Percentiles rank a stretch among this genome's conserved stretches.
These are phyloP conservation scores for Macrochelys suwanniensis DNA, from an alignment of 2,797 vertebrate genomes.

Conservation along the genomic window DNA sequence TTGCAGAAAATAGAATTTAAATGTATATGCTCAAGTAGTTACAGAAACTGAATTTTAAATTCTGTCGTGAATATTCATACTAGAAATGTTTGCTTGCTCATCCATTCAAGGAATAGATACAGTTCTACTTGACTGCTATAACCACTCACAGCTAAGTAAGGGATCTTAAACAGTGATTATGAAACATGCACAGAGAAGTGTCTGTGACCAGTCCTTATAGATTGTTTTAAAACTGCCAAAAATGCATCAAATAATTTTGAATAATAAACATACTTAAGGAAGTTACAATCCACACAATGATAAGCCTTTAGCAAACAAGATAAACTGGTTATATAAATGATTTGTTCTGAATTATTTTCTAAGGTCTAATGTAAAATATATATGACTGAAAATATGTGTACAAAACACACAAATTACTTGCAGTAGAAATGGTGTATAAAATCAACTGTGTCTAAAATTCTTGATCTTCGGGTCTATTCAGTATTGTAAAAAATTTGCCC, in stretches of 20 bases:
- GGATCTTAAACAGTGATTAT: not conserved
- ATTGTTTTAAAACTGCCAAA: not conserved
- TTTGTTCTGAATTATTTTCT: not conserved
- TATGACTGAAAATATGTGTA: not conserved
- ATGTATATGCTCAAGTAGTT: not conserved
- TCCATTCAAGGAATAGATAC: not conserved
- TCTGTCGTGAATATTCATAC: not conserved
- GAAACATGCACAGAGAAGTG: not conserved
- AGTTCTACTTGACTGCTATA: not conserved
- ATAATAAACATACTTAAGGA: not conserved
- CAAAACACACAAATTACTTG: not conserved
- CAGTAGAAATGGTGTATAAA: not conserved
- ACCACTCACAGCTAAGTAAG: not conserved
- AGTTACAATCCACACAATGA: rapidly evolving
- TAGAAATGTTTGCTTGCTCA: not conserved
- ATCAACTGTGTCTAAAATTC: not conserved
- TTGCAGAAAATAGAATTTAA: not conserved
- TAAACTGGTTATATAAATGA: rapidly evolving
- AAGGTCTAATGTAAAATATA: not conserved
- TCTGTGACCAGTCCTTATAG: not conserved
- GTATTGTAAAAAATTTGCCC: not conserved
- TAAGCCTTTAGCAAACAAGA: rapidly evolving
- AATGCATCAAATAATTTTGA: rapidly evolving
- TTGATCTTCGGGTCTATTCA: not conserved
- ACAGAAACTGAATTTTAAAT: not conserved